A percentile compares a stretch with the other conserved stretches of the same genome.
These are phyloP conservation scores for Oreochromis niloticus DNA, from an alignment of 2,113 vertebrate genomes.

Conservation along the genomic window DNA sequence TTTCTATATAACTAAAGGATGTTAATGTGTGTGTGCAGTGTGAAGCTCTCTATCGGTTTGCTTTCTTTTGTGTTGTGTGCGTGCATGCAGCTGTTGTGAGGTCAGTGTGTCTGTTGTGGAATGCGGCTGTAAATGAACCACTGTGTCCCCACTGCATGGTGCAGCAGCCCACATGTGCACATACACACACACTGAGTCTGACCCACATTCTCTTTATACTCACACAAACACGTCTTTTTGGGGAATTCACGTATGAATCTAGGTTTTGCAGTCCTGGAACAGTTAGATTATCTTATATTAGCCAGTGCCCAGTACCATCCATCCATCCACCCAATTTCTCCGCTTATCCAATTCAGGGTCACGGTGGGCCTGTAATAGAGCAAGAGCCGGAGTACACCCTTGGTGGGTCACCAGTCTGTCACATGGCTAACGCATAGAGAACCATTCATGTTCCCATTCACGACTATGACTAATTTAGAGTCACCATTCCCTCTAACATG, in stretches of 20 bases:
- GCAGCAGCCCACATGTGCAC: constrained; percentile 10
- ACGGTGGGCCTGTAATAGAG: not conserved
- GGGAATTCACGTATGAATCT: not conserved
- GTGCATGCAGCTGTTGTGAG: not conserved
- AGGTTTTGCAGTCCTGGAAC: not conserved
- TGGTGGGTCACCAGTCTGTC: not conserved
- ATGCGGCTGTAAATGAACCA: constrained; percentile 47
- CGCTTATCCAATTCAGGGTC: not conserved
- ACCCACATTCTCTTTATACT: not conserved
- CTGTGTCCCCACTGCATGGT: constrained; percentile 31
- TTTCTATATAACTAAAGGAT: not conserved
- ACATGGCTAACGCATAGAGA: not conserved
- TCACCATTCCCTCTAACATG: not conserved
- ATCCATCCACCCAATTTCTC: not conserved
- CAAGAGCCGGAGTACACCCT: not conserved
- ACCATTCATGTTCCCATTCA: not conserved
- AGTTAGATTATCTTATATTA: not conserved
- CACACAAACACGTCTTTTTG: not conserved
- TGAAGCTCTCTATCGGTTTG: not conserved
- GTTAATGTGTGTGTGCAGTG: not conserved
- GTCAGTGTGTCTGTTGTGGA: constrained; percentile 46
- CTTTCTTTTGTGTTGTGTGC: not conserved
- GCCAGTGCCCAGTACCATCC: not conserved
- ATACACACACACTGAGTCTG: not conserved
- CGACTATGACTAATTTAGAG: not conserved